A percentile compares a stretch with the other conserved stretches of the same genome.
These are phyloP conservation scores for Acrocyrtus sp. DNA, from an alignment of 2,888 invertebrate species.

Conservation along the genomic window DNA sequence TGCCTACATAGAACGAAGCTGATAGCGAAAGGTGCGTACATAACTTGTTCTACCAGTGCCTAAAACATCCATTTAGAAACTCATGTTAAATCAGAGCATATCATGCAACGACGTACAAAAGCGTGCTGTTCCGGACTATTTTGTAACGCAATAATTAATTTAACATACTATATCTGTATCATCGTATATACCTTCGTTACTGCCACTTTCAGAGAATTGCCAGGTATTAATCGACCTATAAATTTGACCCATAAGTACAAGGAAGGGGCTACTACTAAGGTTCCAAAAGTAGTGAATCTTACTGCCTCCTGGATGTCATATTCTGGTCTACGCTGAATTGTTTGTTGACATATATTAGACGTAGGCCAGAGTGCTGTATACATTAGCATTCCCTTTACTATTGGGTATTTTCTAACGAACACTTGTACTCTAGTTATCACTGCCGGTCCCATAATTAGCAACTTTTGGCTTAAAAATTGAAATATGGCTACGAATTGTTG, in stretches of 20 bases:
- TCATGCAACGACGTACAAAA: background rate
- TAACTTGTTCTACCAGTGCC: constrained; percentile 79
- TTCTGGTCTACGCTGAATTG: constrained; percentile 72
- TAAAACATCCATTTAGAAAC: no score
- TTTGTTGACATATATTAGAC: constrained; percentile 79
- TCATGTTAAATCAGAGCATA: no score
- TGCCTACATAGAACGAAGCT: constrained; percentile 80
- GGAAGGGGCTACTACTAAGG: constrained; percentile 83
- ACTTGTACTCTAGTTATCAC: constrained; percentile 33
- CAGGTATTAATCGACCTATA: constrained; percentile 81
- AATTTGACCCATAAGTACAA: constrained; percentile 82
- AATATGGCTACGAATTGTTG: no score
- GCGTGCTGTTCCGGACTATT: no score
- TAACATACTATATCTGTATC: background rate
- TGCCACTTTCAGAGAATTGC: constrained; percentile 75
- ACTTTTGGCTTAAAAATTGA: no score
- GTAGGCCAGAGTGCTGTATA: constrained; percentile 74
- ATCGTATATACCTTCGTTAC: constrained; percentile 74
- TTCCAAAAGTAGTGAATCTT: constrained; percentile 82
- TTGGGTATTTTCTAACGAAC: constrained; percentile 42
- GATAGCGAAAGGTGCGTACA: constrained; percentile 81
- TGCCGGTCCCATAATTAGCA: constrained; percentile 9
- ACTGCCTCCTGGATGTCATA: constrained; percentile 70
- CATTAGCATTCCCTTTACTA: constrained; percentile 67
- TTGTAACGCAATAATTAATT: no score